Evolutionary conservation across 2,888 invertebrate species (phyloP), one percentile per base, ranked within the genome.

Genomic region (Tetranychus truncatus): DNA sequence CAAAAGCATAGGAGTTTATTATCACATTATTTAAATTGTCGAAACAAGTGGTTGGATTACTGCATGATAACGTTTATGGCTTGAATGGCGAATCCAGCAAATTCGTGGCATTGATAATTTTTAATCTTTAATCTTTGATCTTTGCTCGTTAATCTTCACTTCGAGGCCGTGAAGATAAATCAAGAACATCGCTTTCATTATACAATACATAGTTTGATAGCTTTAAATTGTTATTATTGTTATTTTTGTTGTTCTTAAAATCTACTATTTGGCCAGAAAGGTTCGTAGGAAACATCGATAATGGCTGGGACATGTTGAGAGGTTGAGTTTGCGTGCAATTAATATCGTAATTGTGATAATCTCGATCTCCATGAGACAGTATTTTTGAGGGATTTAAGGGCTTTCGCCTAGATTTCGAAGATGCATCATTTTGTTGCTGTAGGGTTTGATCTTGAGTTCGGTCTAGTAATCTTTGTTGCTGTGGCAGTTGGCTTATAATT

Each of bases 241-340:
- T 72, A 44, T 72, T 72, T 18, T 72, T 72, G 11, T 72, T 72
- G 72, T 72, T 45, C 46, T 72, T 72, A n/a, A 24, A 24, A 67
- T n/a, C n/a, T n/a, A n/a, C n/a, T n/a, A n/a, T 8, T 67, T 67
- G 67, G 45, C 20, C 20, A 45, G 20, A 45, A n/a, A 45, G 20
- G 6, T 72, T 15, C 45, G 6, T n/a, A 45, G 44, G 34, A 15
- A 15, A 45, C 46, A 21, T 45, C 45, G 72, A 44, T 72, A 20
- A 20, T 72, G 45, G 20, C n/a, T 9, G 20, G 55, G 78, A 78
- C 77, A 80, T 79, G 75, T 80, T 79, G n/a, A 80, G 77, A 2
- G 79, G 79, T 72, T 80, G 79, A 20, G 79, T 80, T 71, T 80
- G 79, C 77, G 78, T 77, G 46, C 77, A 75, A 55, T 78, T 76